Evolutionary conservation across 2,888 invertebrate species (phyloP).

Genomic region (Calameuta filiformis): DNA sequence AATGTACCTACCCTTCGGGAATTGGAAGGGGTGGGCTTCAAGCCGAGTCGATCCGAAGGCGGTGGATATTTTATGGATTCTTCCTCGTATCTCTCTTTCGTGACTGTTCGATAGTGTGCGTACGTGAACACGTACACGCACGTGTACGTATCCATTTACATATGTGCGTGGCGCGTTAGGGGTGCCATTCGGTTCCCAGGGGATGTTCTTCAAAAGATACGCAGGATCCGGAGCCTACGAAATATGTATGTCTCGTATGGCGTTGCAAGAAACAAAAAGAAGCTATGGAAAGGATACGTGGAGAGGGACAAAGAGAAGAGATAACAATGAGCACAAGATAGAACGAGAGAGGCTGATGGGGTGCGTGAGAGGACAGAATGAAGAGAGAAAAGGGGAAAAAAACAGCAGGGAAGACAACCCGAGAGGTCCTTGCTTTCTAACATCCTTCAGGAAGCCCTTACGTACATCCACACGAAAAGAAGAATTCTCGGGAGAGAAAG

Average conservation of each 20-base stretch:
- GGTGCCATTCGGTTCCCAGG: constrained; percentile 40
- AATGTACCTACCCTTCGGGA: background rate
- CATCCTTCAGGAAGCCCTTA: background rate
- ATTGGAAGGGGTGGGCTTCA: background rate
- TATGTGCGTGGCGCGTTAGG: constrained; percentile 5
- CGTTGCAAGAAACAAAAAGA: background rate
- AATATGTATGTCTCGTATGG: constrained; percentile 51
- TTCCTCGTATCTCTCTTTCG: constrained; percentile 41
- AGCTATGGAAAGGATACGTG: background rate
- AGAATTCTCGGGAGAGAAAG: background rate
- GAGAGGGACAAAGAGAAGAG: background rate
- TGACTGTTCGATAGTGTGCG: constrained; percentile 26
- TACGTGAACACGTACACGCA: constrained; percentile 13
- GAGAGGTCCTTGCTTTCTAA: background rate
- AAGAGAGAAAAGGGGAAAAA: background rate
- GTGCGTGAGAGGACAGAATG: background rate
- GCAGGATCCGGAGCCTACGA: constrained; percentile 46
- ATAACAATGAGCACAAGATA: background rate
- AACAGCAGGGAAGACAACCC: background rate
- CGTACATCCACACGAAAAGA: background rate
- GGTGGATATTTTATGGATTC: constrained; percentile 38
- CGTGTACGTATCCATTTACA: constrained; percentile 23
- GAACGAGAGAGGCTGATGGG: background rate
- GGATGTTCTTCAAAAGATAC: constrained; percentile 45
- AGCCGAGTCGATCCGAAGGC: constrained; percentile 4